These are phyloP conservation scores for Pipa parva DNA, from an alignment of 2,113 vertebrate species.

Conservation along the genomic window DNA sequence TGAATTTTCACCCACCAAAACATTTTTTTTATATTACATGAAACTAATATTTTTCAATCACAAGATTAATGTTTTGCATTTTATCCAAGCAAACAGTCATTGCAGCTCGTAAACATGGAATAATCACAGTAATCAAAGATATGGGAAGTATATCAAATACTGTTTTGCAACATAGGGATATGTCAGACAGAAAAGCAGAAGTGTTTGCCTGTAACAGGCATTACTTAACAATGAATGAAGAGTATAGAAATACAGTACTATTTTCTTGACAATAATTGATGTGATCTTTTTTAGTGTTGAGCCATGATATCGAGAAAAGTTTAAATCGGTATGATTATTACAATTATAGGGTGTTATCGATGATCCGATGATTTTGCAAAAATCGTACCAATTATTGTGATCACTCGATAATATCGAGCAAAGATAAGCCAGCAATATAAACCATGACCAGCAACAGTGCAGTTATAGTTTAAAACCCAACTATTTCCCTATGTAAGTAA, in stretches of 20 bases:
- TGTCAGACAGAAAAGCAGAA: not conserved
- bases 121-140: not conserved
- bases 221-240: not conserved
- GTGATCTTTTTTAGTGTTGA: not conserved
- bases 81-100: not conserved
- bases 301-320: too few species aligned
- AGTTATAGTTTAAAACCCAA: too few species aligned
- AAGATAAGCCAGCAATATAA: too few species aligned
- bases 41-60: not conserved
- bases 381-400: too few species aligned
- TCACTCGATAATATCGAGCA: too few species aligned
- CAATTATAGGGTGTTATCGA: too few species aligned
- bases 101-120: not conserved
- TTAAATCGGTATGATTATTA: too few species aligned
- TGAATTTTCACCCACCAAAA: not conserved
- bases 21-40: not conserved
- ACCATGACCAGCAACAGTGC: too few species aligned
- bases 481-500: too few species aligned
- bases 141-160: not conserved
- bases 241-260: not conserved
- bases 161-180: not conserved
- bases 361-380: too few species aligned
- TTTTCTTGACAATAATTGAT: not conserved
- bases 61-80: conserved; percentile 2
- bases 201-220: not conserved